A percentile compares a stretch with the other conserved stretches of the same genome.
phyloP scores from a whole-genome alignment of 1,140 invertebrate genomes.

The Grapholita molesta region DNA sequence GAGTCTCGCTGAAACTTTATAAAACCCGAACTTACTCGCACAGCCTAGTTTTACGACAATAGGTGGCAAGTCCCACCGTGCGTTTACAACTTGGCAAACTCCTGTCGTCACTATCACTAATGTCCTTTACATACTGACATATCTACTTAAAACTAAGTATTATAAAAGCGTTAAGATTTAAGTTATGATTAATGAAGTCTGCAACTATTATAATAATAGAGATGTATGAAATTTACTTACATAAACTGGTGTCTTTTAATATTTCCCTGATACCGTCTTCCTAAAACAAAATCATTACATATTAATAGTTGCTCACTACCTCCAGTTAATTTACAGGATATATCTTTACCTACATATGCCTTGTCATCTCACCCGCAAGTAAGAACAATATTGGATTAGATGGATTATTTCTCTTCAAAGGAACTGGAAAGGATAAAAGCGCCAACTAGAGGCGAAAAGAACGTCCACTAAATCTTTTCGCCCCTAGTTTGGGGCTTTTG shows the following conservation, averaged over 20 bases:
- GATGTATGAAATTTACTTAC: constrained; percentile 40
- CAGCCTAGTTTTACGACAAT: not conserved
- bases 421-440: too few species aligned
- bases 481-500: too few species aligned
- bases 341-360: too few species aligned
- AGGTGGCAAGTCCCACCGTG: not conserved
- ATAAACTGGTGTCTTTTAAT: constrained; percentile 57
- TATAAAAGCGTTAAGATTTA: too few species aligned
- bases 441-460: too few species aligned
- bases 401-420: too few species aligned
- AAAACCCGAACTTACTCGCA: not conserved
- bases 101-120: not conserved
- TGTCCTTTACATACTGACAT: not conserved
- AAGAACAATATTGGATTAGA: too few species aligned
- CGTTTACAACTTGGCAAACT: not conserved
- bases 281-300: constrained; percentile 33
- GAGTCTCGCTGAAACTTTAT: not conserved
- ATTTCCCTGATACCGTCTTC: constrained; percentile 63
- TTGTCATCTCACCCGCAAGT: too few species aligned
- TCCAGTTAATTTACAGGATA: too few species aligned
- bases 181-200: too few species aligned
- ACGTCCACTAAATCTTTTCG: too few species aligned
- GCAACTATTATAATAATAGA: not conserved
- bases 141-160: too few species aligned
- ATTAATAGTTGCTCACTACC: not conserved